These are phyloP conservation scores for Hypercompe scribonia DNA, from an alignment of 2,888 invertebrate genomes.

Conservation along the genomic window DNA sequence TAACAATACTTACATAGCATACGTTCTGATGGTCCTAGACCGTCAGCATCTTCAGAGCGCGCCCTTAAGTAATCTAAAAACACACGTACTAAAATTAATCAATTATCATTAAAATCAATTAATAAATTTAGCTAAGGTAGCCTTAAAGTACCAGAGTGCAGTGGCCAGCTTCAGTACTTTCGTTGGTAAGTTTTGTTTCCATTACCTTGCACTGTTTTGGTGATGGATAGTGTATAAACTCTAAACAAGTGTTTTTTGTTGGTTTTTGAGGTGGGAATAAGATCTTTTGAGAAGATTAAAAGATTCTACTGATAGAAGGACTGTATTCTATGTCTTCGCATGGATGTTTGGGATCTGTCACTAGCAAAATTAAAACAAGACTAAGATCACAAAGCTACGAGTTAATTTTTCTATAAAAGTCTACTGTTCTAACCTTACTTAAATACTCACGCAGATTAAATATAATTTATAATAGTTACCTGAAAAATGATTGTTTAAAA, in stretches of 20 bases:
- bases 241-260: too few relatives aligned
- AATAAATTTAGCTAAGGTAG: background rate
- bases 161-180: background rate
- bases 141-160: background rate
- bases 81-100: background rate
- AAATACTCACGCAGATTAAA: background rate
- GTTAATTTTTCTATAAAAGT: background rate
- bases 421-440: background rate
- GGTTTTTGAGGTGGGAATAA: too few relatives aligned
- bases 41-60: conserved; percentile 70
- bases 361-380: background rate
- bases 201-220: too few relatives aligned
- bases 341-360: background rate
- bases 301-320: background rate
- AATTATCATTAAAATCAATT: background rate
- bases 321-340: background rate
- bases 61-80: conserved; percentile 75
- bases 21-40: conserved; percentile 61
- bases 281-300: background rate
- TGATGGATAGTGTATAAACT: too few relatives aligned
- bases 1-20: conserved; percentile 76
- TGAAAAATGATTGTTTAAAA: background rate
- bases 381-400: background rate
- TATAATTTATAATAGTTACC: background rate
- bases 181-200: background rate